Percentiles rank a stretch among this genome's conserved stretches.
phyloP scores from a whole-genome alignment of 2,888 invertebrate genomes.

The Caenorhabditis sp. region DNA sequence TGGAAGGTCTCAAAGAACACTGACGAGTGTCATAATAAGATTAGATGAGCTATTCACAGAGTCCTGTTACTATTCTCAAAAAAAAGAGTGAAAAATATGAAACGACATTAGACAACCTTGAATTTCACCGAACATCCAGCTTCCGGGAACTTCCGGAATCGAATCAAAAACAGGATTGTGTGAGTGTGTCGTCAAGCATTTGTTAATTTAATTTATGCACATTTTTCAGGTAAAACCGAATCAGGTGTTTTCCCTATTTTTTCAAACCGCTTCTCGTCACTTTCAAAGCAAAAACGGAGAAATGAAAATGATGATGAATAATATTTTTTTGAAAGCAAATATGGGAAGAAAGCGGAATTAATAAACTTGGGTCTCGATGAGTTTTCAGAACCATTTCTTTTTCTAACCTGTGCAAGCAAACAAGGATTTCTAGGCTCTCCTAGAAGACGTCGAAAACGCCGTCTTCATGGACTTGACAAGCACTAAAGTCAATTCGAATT shows the following conservation, averaged over 20 bases:
- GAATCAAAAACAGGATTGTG: neutral
- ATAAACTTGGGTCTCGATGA: neutral
- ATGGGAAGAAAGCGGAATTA: neutral
- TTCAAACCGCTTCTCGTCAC: slow-evolving; percentile 1
- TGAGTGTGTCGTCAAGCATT: slow-evolving; percentile 29
- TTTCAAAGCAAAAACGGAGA: neutral
- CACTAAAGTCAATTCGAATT: slow-evolving; percentile 38
- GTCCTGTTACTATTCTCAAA: neutral
- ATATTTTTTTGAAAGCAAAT: slow-evolving; percentile 4
- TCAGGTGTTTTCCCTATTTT: slow-evolving; percentile 30
- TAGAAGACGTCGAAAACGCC: neutral
- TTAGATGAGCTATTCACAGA: neutral
- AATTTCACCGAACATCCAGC: too few species aligned
- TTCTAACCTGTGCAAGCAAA: neutral
- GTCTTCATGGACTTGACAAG: slow-evolving; percentile 11
- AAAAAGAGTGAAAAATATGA: too few species aligned
- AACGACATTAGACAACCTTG: too few species aligned
- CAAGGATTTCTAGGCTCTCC: neutral
- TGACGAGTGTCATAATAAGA: neutral
- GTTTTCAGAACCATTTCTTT: neutral
- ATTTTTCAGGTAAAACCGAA: slow-evolving; percentile 12
- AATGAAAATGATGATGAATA: neutral
- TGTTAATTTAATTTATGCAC: slow-evolving; percentile 31
- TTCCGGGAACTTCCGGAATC: slow-evolving; percentile 11
- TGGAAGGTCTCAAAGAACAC: neutral